Base-by-base conservation (phyloP, 2,888 invertebrate species). In the Eurytoma adleriae region DNA sequence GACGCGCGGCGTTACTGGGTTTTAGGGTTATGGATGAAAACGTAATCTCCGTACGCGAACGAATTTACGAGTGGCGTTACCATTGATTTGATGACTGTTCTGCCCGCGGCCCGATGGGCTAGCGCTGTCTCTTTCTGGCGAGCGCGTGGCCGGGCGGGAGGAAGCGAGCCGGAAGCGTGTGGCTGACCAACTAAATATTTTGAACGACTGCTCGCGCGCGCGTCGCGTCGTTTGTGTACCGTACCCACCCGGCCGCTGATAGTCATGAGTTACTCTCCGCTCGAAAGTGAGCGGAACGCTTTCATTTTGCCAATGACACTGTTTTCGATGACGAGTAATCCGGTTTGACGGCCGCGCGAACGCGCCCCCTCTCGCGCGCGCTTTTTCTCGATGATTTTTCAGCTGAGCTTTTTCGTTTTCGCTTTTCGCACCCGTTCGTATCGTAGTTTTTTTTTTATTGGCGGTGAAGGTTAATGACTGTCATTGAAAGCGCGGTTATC, bases 61-160 rank as follows among this genome's bases (percentile, higher is more conserved):
- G 85, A 87, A 85, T 86, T 86, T 86, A 86, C 83, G 86, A 84
- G 83, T 84, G 83, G 83, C 83, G 85, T 84, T 84, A 81, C 82
- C 83, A 84, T 81, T 84, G 85, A 86, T 85, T 86, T 84, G 86
- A 87, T 84, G 83, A 86, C 84, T 83, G 84, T 83, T 84, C 82
- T 80, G 82, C 84, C 79, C 80, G 79, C 82, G 77, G 74, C 66
- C 27, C 69, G 57, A 30, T 16, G 3, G n/a, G 54, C 1, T 54
- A 14, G 54, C 54, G n/a, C 54, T 2, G 54, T 54, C 54, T 54
- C 54, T 54, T 3, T 54, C 54, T 3, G n/a, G 3, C 54, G 54
- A 1, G n/a, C 1, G 16, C 12, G n/a, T n/a, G n/a, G 30, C 30
- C 4, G 5, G 4, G 71, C 61, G 70, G 3, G 48, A 27, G 62